Evolutionary conservation across 2,888 invertebrate species (phyloP), one percentile per base, ranked within the genome.

Genomic region (Eupithecia inturbata): DNA sequence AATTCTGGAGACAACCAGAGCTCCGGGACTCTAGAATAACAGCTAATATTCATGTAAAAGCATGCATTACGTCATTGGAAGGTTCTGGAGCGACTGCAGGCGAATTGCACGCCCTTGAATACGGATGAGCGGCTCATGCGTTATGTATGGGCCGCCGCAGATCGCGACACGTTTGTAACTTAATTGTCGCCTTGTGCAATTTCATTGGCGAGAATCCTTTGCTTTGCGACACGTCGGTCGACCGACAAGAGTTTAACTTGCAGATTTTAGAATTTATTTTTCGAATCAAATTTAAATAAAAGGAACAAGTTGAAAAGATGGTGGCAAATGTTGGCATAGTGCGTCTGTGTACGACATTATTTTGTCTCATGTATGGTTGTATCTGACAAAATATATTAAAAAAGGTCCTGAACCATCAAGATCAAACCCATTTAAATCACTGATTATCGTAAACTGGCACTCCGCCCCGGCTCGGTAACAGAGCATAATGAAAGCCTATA

Each of bases 1-100:
- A 81, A 81, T 84, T 86, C 85, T 80, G 83, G 78, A 77, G 19
- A 62, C 7, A 31, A 19, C 31, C 19, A 31, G 19, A 62, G 16
- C 28, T 60, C 26, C 7, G 1, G 28, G 1, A 60, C 62, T 26
- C 60, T 22, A 3, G 28, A 28, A 62, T 22, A 6, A 19, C 31
- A 19, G 16, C 28, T 28, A 4, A 66, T 36, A 39, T 36, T 64
- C n/a, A 22, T 12, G 22, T 63, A 19, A 1, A 64, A 36, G 19
- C 64, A 39, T 39, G 16, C 14, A 66, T 57, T 57, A 72, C 68
- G 68, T 72, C 53, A 72, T n/a, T 19, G 22, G 69, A 67, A 22
- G 28, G 33, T 62, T 73, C 68, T 66, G 67, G 71, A 68, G 28
- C 10, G 33, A 22, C 10, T 67, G 70, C 67, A 67, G 19, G 53